Evolutionary conservation across 2,113 vertebrate species (phyloP).

Genomic region (Cryptomyrus ogoouensis): DNA sequence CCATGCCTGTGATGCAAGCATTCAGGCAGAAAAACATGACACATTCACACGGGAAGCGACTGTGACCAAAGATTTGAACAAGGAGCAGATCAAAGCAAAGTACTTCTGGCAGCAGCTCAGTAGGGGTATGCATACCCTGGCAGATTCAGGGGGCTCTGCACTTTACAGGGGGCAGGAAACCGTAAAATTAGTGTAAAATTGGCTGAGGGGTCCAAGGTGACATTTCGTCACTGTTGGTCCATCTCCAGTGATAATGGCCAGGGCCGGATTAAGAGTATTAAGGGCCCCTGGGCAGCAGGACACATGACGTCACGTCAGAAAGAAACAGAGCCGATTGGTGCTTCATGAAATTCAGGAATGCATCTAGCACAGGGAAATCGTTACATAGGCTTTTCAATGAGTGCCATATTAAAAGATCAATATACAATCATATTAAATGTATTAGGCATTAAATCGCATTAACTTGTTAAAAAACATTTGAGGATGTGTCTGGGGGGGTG

Average conservation of each 20-base stretch:
- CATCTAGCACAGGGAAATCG: neutral
- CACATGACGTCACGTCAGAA: neutral
- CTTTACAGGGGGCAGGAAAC: neutral
- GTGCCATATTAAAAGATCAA: neutral
- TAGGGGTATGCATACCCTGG: neutral
- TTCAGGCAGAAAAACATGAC: neutral
- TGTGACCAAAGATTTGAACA: neutral
- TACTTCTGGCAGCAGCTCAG: neutral
- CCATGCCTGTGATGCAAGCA: neutral
- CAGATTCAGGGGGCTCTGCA: neutral
- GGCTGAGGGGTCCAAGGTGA: neutral
- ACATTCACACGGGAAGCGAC: neutral
- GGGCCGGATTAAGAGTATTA: neutral
- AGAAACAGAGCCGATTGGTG: neutral
- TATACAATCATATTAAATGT: neutral
- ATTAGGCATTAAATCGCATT: neutral
- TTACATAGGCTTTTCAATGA: neutral
- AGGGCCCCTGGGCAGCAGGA: neutral
- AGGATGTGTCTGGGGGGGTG: neutral
- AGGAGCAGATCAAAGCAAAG: neutral
- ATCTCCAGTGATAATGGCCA: neutral
- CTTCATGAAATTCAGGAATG: neutral
- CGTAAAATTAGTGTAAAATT: neutral
- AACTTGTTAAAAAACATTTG: neutral
- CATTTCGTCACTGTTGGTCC: neutral